These are phyloP conservation scores for Euphydryas editha DNA, from an alignment of 2,888 invertebrate genomes.

Conservation along the genomic window DNA sequence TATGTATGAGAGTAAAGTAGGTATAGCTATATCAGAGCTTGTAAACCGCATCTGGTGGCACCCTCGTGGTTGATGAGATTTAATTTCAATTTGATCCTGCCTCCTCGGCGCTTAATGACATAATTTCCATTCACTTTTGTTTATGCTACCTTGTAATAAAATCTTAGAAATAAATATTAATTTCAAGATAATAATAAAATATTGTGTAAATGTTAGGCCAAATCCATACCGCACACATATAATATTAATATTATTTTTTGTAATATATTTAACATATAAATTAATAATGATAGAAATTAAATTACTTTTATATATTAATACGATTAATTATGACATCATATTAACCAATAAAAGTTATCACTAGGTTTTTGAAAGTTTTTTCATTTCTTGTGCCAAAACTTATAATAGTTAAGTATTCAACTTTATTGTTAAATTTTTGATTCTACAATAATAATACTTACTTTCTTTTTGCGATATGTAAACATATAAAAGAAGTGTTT, in stretches of 20 bases:
- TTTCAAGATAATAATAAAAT: neutral
- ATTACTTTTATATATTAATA: too few relatives aligned
- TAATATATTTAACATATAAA: neutral
- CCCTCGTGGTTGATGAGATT: constrained; percentile 59
- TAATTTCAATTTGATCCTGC: constrained; percentile 68
- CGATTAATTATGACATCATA: too few relatives aligned
- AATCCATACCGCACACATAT: too few relatives aligned
- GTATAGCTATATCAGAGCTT: neutral
- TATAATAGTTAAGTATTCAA: neutral
- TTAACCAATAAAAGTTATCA: too few relatives aligned
- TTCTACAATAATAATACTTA: neutral
- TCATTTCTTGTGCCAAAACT: too few relatives aligned
- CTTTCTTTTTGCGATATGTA: constrained; percentile 16
- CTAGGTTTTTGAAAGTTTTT: too few relatives aligned
- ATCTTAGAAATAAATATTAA: constrained; percentile 37
- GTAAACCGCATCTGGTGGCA: constrained; percentile 20
- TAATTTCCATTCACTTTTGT: constrained; percentile 69
- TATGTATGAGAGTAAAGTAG: neutral
- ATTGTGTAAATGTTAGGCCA: neutral
- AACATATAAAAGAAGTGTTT: constrained; percentile 33
- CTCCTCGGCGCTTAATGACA: constrained; percentile 58
- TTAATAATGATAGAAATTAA: too few relatives aligned
- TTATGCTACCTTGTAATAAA: constrained; percentile 57
- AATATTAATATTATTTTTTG: too few relatives aligned
- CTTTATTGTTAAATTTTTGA: neutral